Conservation (phyloP, 2,113 vertebrate species). For the Panurus biarmicus region DNA sequence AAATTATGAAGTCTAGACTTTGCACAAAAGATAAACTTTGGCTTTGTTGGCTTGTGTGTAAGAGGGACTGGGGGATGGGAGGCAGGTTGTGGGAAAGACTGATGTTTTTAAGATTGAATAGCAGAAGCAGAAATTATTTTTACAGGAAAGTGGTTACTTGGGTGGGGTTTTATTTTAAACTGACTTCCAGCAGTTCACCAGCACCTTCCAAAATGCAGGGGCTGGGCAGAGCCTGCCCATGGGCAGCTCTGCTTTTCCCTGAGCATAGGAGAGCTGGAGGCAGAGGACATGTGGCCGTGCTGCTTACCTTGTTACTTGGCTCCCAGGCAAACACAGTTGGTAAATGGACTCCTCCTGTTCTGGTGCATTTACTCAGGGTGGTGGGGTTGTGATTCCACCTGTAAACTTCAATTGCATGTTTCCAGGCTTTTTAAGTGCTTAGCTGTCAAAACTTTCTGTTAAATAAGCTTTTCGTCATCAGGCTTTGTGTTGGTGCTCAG, state of each 20-base stretch:
- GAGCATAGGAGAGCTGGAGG: background rate
- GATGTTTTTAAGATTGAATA: background rate
- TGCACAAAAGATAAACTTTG: background rate
- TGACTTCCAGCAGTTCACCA: background rate
- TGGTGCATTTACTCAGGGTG: background rate
- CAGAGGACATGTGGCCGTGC: background rate
- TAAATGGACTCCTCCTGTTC: background rate
- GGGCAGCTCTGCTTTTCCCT: background rate
- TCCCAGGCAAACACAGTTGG: fast-evolving
- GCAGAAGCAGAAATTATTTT: background rate
- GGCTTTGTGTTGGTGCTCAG: background rate
- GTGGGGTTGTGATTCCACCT: fast-evolving
- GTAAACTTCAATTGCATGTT: background rate
- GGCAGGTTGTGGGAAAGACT: background rate
- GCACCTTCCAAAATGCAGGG: background rate
- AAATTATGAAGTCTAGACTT: background rate
- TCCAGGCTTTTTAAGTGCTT: background rate
- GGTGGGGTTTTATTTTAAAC: background rate
- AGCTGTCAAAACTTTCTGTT: background rate
- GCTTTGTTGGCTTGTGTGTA: background rate
- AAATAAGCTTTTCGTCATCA: background rate
- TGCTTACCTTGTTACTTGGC: background rate
- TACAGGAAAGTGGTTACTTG: background rate
- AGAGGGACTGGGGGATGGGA: background rate
- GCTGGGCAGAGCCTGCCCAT: background rate